phyloP scores from a whole-genome alignment of 2,888 invertebrate genomes.

The Agonopterix subpropinquella region DNA sequence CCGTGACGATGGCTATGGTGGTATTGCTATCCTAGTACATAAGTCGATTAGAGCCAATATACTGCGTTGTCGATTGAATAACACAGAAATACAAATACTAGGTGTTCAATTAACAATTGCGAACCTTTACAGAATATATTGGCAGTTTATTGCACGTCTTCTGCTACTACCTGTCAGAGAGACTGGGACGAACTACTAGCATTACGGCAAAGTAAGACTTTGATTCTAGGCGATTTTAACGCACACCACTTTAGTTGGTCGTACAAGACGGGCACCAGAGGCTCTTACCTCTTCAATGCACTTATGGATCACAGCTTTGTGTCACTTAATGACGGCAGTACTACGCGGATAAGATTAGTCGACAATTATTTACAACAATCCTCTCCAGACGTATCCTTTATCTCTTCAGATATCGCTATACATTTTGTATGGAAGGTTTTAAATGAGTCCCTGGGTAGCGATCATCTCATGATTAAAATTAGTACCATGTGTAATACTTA shows the following conservation, averaged over 20 bases:
- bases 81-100: constrained; percentile 8
- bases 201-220: constrained; percentile 3
- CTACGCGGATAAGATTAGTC: constrained; percentile 14
- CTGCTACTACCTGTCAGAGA: neutral
- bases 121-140: constrained; percentile 7
- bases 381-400: constrained; percentile 17
- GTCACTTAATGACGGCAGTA: constrained; percentile 10
- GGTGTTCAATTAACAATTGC: constrained; percentile 8
- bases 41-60: constrained; percentile 4
- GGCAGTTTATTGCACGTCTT: constrained; percentile 10
- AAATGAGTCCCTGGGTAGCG: constrained; percentile 17
- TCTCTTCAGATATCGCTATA: constrained; percentile 9
- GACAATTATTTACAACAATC: constrained; percentile 12
- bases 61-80: neutral
- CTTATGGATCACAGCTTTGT: constrained; percentile 11
- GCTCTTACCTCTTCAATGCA: constrained; percentile 15
- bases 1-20: constrained; percentile 12
- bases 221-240: constrained; percentile 6
- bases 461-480: constrained; percentile 13
- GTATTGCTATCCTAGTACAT: constrained; percentile 10
- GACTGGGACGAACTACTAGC: constrained; percentile 20
- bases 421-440: constrained; percentile 11
- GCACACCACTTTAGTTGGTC: no score
- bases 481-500: neutral
- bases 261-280: constrained; percentile 15